Percentiles rank a stretch among this genome's conserved stretches.
phyloP scores from a whole-genome alignment of 2,888 invertebrate genomes.

The Chrysina gloriosa region DNA sequence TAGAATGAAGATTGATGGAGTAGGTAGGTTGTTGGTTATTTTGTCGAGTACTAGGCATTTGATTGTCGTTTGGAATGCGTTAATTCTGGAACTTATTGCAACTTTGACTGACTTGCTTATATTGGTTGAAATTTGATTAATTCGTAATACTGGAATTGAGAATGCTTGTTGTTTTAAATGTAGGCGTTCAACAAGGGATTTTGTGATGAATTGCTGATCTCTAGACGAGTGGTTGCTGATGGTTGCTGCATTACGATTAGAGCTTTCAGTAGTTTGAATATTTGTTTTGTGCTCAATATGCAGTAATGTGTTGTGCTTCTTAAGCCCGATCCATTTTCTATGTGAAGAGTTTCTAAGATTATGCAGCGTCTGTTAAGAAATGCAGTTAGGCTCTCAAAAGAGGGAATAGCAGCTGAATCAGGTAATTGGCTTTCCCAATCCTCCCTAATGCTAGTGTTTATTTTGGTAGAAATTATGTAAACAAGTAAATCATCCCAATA shows the following conservation, averaged over 20 bases:
- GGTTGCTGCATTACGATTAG: background rate
- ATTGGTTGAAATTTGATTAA: too few relatives aligned
- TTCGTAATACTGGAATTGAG: background rate
- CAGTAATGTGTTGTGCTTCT: background rate
- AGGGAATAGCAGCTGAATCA: background rate
- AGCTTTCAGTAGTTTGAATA: background rate
- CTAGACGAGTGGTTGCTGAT: background rate
- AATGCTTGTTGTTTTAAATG: background rate
- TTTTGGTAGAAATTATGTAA: background rate
- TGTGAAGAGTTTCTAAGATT: background rate
- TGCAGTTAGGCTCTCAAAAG: background rate
- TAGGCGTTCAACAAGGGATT: background rate
- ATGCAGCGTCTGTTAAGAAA: background rate
- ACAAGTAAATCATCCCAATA: background rate
- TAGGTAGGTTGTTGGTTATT: too few relatives aligned
- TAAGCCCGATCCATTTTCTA: too few relatives aligned
- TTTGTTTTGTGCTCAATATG: background rate
- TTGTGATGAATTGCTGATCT: conserved; percentile 6
- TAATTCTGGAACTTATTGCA: too few relatives aligned
- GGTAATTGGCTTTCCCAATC: background rate
- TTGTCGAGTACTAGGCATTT: too few relatives aligned
- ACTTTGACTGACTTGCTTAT: too few relatives aligned
- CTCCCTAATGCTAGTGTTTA: background rate
- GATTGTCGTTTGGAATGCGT: too few relatives aligned
- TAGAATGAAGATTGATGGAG: too few relatives aligned